Base-by-base conservation (phyloP, 2,888 invertebrate genomes). In the Diarsia rubi region DNA sequence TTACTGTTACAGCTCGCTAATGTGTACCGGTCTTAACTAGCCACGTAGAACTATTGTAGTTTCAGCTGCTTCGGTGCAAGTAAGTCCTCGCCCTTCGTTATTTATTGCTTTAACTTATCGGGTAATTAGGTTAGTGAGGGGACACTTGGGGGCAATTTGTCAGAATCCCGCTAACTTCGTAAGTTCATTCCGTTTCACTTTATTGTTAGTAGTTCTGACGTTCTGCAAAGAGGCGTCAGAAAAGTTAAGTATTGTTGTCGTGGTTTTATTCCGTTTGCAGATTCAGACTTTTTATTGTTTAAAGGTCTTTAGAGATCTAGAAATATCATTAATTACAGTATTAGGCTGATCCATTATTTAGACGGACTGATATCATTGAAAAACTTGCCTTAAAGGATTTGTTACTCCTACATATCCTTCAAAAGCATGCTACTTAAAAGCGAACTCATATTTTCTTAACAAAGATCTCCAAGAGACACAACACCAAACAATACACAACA, bases 91-190 rank as follows among this genome's bases (percentile, higher is more conserved):
- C 82, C 87, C 87, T 87, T 79, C 77, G 80, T 87, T 91, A 93
- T 94, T 93, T 94, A 94, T 93, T 91, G 92, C 91, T 89, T 86
- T 87, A 92, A 94, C 92, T 94, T 93, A 93, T 92, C 91, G 86
- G 84, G 91, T 95, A 94, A 94, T 95, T 93, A 93, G 92, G 93
- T 94, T 95, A 93, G 90, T 87, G 88, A 85, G 86, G 88, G 89
- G 92, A 91, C 93, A 91, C 92, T 93, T 88, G 93, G 93, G 93
- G 90, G 89, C 90, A 92, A 94, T 95, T 94, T 93, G 92, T 94
- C 93, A 92, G 90, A 91, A 91, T 91, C 90, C 88, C 86, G 85
- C 83, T 78, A 89, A 90, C 88, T 86, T 79, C 57, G 77, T 77
- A 85, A 85, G 88, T 90, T 88, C 87, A 86, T 89, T 90, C 77